Base-by-base conservation (phyloP, 1,140 invertebrate genomes). In the Triops cancriformis region DNA sequence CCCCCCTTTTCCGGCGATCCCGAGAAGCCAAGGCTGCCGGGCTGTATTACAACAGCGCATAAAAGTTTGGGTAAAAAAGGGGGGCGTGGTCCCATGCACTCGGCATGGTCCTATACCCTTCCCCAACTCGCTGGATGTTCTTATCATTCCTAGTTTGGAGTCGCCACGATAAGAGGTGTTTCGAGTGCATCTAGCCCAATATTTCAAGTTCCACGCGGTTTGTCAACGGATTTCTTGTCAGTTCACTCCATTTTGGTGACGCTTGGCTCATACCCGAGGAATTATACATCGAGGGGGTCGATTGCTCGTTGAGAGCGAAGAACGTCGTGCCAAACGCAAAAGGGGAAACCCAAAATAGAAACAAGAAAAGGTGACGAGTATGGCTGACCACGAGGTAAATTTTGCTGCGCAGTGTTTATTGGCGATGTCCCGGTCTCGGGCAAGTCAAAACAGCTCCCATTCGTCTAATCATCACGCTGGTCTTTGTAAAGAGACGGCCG, bases 321-420 rank as follows among this genome's bases (percentile, higher is more conserved):
- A 73, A 73, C 37, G 64, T 23, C 64, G n/a, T 72, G 64, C 6
- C 2, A 72, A 72, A 72, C 64, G 10, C 64, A 72, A n/a, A n/a
- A n/a, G 26, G 0, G 26, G 27, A 74, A 74, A 28, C 11, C 73
- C 1, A 74, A 26, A 18, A 12, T n/a, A 37, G 26, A 43, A 14
- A 11, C 27, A 23, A 12, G n/a, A 14, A 11, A 41, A 43, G 73
- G 73, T 11, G 28, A 74, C 31, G 6, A 27, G 72, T 73, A 77
- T 77, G 75, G 83, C 83, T 79, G 85, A 86, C 82, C 82, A 84
- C 73, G 88, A 89, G 73, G 85, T 87, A 74, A 88, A 87, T 79
- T 85, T 88, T 79, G 88, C 88, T 7, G 88, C 88, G 37, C 88
- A 89, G 80, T 88, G 88, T 82, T 82, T 89, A 75, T 83, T 89